Percentiles rank a stretch among this genome's conserved stretches.
These are phyloP conservation scores for Oedothorax gibbosus DNA, from an alignment of 1,140 invertebrate genomes.

Conservation along the genomic window DNA sequence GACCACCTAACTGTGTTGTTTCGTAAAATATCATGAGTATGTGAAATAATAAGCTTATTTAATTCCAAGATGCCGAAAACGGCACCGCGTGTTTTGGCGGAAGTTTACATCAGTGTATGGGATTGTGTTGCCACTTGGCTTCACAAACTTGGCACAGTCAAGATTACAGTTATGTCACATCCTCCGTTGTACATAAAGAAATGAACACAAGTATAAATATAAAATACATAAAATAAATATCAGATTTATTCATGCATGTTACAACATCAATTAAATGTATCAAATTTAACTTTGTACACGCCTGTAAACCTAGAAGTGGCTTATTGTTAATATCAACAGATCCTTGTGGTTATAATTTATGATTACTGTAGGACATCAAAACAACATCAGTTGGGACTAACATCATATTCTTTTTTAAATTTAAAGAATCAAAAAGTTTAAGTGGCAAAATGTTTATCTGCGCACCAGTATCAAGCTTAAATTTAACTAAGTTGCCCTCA, in stretches of 20 bases:
- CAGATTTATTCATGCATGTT: not conserved
- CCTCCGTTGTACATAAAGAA: too few species aligned
- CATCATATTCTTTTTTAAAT: not conserved
- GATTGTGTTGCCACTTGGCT: too few species aligned
- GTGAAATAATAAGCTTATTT: too few species aligned
- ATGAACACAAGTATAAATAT: too few species aligned
- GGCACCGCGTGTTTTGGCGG: too few species aligned
- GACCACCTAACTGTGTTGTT: too few species aligned
- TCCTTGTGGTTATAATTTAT: conserved; percentile 12
- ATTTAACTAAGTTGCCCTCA: conserved; percentile 1
- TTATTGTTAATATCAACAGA: not conserved
- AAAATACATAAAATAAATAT: not conserved
- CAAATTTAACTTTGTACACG: not conserved
- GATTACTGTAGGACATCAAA: conserved; percentile 27
- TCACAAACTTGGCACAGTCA: too few species aligned
- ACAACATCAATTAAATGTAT: not conserved
- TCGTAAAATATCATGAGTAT: too few species aligned
- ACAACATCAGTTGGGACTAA: conserved; percentile 17
- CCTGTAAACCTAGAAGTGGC: not conserved
- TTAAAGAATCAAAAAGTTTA: not conserved
- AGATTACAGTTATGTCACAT: too few species aligned
- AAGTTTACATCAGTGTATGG: too few species aligned
- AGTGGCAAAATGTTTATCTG: conserved; percentile 22
- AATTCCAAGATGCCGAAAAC: too few species aligned
- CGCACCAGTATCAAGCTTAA: conserved; percentile 47